phyloP scores from a whole-genome alignment of 2,888 invertebrate genomes.

The Hartigia nigra region DNA sequence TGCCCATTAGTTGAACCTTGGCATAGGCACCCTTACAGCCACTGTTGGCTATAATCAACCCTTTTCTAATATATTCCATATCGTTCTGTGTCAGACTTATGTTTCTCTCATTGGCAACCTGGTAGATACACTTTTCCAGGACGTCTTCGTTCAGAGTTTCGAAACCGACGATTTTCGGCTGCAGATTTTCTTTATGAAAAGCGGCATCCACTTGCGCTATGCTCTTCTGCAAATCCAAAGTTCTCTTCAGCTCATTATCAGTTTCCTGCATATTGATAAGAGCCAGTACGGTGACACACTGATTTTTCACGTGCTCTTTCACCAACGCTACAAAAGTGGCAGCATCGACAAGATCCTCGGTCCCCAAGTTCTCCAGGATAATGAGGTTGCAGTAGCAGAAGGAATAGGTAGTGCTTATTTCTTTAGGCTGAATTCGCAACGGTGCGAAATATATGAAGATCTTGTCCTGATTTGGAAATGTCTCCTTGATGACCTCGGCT shows the following conservation, averaged over 20 bases:
- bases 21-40: constrained; percentile 60
- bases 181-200: constrained; percentile 31
- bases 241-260: constrained; percentile 29
- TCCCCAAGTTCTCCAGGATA: constrained; percentile 54
- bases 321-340: constrained; percentile 35
- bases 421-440: constrained; percentile 24
- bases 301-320: constrained; percentile 24
- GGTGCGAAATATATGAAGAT: constrained; percentile 45
- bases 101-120: constrained; percentile 40
- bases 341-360: constrained; percentile 38
- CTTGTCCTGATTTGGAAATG: constrained; percentile 34
- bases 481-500: constrained; percentile 47
- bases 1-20: constrained; percentile 47
- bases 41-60: constrained; percentile 40
- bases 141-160: constrained; percentile 37
- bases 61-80: constrained; percentile 38
- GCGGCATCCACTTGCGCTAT: constrained; percentile 27
- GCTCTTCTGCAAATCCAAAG: constrained; percentile 37
- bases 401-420: constrained; percentile 34
- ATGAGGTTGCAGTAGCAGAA: constrained; percentile 49
- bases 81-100: constrained; percentile 38
- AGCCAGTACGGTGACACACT: constrained; percentile 45
- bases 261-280: constrained; percentile 51
- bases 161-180: constrained; percentile 41
- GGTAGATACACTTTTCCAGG: constrained; percentile 49